Evolutionary conservation across 2,113 vertebrate genomes (phyloP).

Genomic region (Glaucomys volans): DNA sequence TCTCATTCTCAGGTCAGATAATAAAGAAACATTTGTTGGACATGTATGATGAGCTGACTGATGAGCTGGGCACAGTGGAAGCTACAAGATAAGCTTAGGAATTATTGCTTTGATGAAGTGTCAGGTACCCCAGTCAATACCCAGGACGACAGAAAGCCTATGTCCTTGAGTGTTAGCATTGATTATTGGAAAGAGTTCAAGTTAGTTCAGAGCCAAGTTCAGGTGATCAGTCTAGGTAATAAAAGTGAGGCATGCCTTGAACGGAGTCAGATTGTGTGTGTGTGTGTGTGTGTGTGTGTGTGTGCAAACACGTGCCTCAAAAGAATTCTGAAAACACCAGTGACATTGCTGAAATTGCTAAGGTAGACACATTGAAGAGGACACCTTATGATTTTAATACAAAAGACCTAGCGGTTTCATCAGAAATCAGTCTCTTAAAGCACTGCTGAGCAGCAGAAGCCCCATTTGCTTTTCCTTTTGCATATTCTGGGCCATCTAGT

Average conservation of each 20-base stretch:
- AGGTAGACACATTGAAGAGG: neutral
- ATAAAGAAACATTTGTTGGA: neutral
- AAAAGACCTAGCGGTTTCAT: neutral
- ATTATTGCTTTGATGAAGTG: neutral
- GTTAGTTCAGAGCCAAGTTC: neutral
- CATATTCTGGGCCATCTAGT: neutral
- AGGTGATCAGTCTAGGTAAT: neutral
- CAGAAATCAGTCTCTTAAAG: neutral
- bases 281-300: too few relatives aligned
- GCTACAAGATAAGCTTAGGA: neutral
- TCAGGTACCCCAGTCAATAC: neutral
- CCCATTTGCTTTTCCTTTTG: neutral
- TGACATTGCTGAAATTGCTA: neutral
- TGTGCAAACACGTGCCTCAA: neutral
- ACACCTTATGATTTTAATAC: neutral
- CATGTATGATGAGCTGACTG: neutral
- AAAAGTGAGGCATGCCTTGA: neutral
- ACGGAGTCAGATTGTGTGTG: neutral
- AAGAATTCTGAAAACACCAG: neutral
- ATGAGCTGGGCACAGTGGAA: neutral
- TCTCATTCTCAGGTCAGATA: neutral
- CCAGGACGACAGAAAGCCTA: neutral
- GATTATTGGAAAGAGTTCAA: slow-evolving; percentile 44
- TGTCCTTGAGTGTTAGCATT: neutral
- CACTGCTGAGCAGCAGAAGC: neutral